phyloP scores from a whole-genome alignment of 1,140 invertebrate genomes.

The Anadara kagoshimensis region DNA sequence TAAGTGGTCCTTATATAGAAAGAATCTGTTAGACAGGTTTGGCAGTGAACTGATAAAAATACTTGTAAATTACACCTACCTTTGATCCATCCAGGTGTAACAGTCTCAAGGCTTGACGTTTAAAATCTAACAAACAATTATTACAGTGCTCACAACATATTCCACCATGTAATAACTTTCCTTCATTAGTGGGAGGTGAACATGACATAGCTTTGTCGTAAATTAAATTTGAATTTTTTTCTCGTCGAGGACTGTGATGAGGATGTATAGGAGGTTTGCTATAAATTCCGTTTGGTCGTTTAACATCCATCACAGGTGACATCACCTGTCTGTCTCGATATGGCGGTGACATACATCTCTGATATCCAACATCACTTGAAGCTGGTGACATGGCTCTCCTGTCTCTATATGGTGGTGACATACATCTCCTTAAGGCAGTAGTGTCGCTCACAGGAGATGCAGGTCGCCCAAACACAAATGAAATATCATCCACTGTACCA shows the following conservation, averaged over 20 bases:
- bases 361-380: neutral
- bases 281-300: conserved; percentile 5
- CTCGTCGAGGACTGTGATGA: neutral
- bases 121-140: conserved; percentile 39
- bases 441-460: conserved; percentile 23
- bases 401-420: conserved; percentile 25
- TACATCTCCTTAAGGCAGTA: neutral
- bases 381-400: conserved; percentile 8
- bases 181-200: conserved; percentile 2
- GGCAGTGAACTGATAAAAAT: no score
- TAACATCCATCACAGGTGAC: no score
- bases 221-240: no score
- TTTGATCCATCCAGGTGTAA: conserved; percentile 21
- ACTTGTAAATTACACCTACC: neutral
- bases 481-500: conserved; percentile 21
- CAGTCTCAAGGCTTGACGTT: conserved; percentile 42
- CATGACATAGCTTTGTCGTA: no score
- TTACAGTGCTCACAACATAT: conserved; percentile 40
- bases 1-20: no score
- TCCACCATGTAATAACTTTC: conserved; percentile 7
- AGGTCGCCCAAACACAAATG: conserved; percentile 44
- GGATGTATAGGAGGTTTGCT: conserved; percentile 15
- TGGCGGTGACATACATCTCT: neutral
- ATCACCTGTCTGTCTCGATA: neutral
- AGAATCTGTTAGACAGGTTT: no score